Evolutionary conservation across 2,888 invertebrate genomes (phyloP), one percentile per base, ranked within the genome.

Genomic region (Agapostemon virescens): DNA sequence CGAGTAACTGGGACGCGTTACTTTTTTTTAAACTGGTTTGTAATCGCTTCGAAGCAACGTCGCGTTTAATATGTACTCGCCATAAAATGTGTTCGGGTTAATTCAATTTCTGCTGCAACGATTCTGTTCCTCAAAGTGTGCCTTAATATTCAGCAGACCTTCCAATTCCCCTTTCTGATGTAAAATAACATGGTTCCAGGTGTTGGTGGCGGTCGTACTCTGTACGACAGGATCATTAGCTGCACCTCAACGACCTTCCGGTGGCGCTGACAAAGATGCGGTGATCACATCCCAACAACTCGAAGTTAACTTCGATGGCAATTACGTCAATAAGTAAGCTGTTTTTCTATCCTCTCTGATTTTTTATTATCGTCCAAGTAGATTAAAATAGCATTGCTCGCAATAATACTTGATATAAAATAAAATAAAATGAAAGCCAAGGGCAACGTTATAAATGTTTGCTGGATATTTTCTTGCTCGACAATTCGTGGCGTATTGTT

Each of bases 301-400:
- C 73, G 92, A 93, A 86, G 92, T 92, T 80, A 90, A 90, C 85
- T 92, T 92, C 82, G 92, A 93, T 78, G 92, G 92, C 72, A 91
- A 88, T 84, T 93, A 93, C 84, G 81, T 93, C 76, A 93, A 93
- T 84, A 92, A 93, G 92, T 93, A 86, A 89, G 92, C 86, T 69
- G 11, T 15, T 20, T 17, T n/a, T 11, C 15, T 71, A 7, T 4
- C 49, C 7, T 6, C n/a, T 13, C 40, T 11, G 40, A 4, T 30
- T 33, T 33, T 2, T n/a, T 9, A 72, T 23, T 23, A 49, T 30
- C 33, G 20, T 36, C n/a, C n/a, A 11, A 52, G 33, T 30, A 2
- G 55, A 20, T 30, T 11, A 33, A 30, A 61, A 11, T 17, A 0
- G 13, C 13, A 17, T 58, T 58, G 15, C 30, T 17, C 2, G 13